Evolutionary conservation across 2,888 invertebrate genomes (phyloP).

Genomic region (Eupithecia inturbata): DNA sequence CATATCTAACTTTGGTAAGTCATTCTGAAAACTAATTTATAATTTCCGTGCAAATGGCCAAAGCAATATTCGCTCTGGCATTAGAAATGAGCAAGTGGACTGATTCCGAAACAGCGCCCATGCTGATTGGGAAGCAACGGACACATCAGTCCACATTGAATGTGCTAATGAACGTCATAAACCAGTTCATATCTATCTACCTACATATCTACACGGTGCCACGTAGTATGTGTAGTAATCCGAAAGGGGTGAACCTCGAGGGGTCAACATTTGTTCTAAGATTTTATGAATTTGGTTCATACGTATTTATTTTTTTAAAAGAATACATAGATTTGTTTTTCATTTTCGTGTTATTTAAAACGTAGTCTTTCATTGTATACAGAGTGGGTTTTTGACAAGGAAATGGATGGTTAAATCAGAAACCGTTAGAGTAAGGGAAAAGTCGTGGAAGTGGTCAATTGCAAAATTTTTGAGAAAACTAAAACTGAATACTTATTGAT

Average conservation of each 20-base stretch:
- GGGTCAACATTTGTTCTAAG: background rate
- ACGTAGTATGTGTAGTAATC: background rate
- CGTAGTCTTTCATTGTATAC: no score
- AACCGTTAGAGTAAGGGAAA: no score
- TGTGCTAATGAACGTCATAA: conserved; percentile 33
- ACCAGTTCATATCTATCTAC: conserved; percentile 12
- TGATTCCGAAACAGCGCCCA: conserved; percentile 16
- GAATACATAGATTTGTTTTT: no score
- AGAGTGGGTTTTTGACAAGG: no score
- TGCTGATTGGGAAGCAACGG: conserved; percentile 20
- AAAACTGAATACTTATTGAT: no score
- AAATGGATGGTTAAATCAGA: no score
- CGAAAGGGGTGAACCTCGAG: background rate
- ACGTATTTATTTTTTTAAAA: no score
- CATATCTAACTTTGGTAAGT: background rate
- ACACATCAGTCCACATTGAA: conserved; percentile 25
- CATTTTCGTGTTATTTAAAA: no score
- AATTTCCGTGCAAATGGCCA: background rate
- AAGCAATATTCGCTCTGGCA: conserved; percentile 3
- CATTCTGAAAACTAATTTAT: background rate
- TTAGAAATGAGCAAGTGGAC: conserved; percentile 16
- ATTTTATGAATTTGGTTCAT: no score
- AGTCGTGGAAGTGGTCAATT: no score
- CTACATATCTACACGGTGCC: background rate
- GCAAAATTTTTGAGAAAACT: no score